These are phyloP conservation scores for Scrobipalpa costella DNA, from an alignment of 2,888 invertebrate genomes.

Conservation along the genomic window DNA sequence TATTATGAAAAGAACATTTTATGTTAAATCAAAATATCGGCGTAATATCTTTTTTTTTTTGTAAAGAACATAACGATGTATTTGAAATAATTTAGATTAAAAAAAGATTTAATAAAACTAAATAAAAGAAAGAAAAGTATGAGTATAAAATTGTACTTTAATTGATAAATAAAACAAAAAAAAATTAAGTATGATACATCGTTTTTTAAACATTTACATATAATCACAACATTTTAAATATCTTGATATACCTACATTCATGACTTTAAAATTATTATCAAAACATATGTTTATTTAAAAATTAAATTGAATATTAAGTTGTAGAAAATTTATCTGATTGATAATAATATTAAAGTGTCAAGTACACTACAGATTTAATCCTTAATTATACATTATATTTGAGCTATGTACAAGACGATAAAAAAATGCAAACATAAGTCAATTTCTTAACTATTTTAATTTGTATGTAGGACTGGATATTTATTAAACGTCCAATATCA, in stretches of 20 bases:
- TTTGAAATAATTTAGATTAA: no score
- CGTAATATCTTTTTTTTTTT: no score
- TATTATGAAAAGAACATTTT: no score
- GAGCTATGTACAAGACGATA: neutral
- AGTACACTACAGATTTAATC: neutral
- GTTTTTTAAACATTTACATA: slow-evolving; percentile 41
- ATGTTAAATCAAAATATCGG: no score
- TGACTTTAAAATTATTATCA: neutral
- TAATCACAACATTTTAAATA: slow-evolving; percentile 39
- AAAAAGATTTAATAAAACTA: slow-evolving; percentile 45
- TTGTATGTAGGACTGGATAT: neutral
- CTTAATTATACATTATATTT: neutral
- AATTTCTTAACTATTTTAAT: neutral
- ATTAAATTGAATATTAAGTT: no score
- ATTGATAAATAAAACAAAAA: slow-evolving; percentile 6
- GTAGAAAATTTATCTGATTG: neutral
- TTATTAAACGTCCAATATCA: neutral
- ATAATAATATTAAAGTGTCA: neutral
- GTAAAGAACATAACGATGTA: no score
- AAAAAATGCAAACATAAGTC: neutral
- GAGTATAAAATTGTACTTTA: neutral
- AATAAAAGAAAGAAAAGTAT: slow-evolving; percentile 41
- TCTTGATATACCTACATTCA: neutral
- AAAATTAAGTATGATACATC: slow-evolving; percentile 49
- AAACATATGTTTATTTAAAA: neutral